Evolutionary conservation across 2,888 invertebrate genomes (phyloP), one percentile per base, ranked within the genome.

Genomic region (Epirrhoe alternata): DNA sequence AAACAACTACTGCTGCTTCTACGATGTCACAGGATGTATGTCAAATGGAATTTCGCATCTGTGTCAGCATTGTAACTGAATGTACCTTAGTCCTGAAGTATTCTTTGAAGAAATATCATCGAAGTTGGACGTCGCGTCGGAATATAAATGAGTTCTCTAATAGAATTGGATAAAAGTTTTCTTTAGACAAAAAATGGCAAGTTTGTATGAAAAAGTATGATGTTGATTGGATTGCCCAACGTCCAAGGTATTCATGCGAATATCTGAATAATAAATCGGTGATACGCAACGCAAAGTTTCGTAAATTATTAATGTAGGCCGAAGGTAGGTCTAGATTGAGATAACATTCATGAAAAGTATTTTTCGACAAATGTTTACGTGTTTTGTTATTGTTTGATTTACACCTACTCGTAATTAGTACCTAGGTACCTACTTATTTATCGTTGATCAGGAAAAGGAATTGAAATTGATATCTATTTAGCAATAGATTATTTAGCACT

Each of bases 61-160:
- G 38, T 52, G 53, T 51, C 31, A 10, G 33, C 14, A 51, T 59
- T 45, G 33, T 49, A 50, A 68, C 45, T 16, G 24, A 58, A 73
- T 66, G 71, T 64, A 64, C 61, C 66, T 61, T 42, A 60, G 54
- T 17, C 54, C 38, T 66, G 52, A 71, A 74, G 77, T 71, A 78
- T 78, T 78, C 73, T 76, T 74, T 71, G 58, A 64, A 69, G 70
- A 79, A 78, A 79, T 78, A 78, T 78, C 78, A 81, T 77, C 81
- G 68, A 75, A 78, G 72, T 80, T 77, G 71, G 76, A 75, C 73
- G 68, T 74, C 74, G 72, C 68, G 71, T 72, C 71, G 78, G 86
- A 86, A 87, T 87, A 83, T 81, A 85, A 86, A 87, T 82, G 82
- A 84, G 82, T 71, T 78, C 69, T 78, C 74, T 83, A 86, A 86